Percentiles rank a stretch among this genome's conserved stretches.
Evolutionary conservation across 2,888 invertebrate species (phyloP).

Genomic region (Acanthopleura granulata): DNA sequence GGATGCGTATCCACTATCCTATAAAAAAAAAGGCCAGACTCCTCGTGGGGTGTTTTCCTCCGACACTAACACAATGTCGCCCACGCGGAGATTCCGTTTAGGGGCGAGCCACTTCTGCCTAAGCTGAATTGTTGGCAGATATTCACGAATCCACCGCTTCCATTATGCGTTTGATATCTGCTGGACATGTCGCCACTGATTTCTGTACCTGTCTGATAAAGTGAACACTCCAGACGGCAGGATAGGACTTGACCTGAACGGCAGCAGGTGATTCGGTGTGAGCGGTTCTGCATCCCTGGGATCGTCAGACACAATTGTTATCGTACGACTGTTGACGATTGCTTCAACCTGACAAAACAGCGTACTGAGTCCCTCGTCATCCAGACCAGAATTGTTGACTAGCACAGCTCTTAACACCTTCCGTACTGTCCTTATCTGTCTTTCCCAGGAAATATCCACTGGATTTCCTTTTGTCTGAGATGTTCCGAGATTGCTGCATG

Average conservation of each 20-base stretch:
- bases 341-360: conserved; percentile 6
- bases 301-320: no score
- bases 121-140: no score
- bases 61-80: background rate
- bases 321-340: conserved; percentile 17
- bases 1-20: conserved; percentile 6
- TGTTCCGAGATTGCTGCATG: background rate
- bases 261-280: conserved; percentile 22
- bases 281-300: conserved; percentile 21
- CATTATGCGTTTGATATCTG: no score
- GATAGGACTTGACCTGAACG: conserved; percentile 1
- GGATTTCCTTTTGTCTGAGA: conserved; percentile 15
- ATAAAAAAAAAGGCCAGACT: background rate
- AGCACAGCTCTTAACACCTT: no score
- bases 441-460: conserved; percentile 17
- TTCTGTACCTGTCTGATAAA: background rate
- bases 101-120: no score
- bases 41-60: background rate
- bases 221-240: conserved; percentile 16
- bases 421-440: no score
- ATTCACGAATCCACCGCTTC: no score
- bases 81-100: no score
- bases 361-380: no score
- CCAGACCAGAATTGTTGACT: no score
- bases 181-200: no score